Conservation (phyloP, 2,888 invertebrate genomes). For the Oligia fasciuncula region DNA sequence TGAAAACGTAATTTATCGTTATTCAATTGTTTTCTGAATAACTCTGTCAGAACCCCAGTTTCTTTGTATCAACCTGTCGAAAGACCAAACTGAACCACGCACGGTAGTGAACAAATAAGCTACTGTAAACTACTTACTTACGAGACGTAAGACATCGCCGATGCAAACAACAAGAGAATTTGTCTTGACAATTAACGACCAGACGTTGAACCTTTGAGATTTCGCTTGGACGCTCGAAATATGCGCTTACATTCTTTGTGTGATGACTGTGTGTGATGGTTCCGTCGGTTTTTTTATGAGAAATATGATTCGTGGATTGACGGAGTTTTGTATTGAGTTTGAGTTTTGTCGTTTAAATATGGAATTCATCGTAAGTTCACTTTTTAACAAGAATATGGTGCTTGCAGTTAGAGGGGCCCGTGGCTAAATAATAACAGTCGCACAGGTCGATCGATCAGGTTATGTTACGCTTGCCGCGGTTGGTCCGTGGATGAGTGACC, state of each 20-base stretch:
- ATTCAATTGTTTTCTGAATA: slow-evolving; percentile 17
- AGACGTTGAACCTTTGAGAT: slow-evolving; percentile 71
- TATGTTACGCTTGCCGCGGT: too few relatives aligned
- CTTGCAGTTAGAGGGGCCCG: neutral
- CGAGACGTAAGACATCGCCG: slow-evolving; percentile 74
- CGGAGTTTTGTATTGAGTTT: neutral
- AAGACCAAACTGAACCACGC: slow-evolving; percentile 45
- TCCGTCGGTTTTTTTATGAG: slow-evolving; percentile 33
- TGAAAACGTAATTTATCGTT: too few relatives aligned
- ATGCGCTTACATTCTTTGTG: slow-evolving; percentile 54
- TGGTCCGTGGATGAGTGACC: too few relatives aligned
- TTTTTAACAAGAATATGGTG: neutral
- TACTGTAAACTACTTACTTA: slow-evolving; percentile 80
- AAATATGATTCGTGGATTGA: slow-evolving; percentile 8
- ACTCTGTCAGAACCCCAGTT: neutral
- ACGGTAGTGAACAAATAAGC: slow-evolving; percentile 69
- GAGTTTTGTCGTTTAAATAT: neutral
- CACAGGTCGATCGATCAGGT: too few relatives aligned
- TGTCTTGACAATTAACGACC: slow-evolving; percentile 80
- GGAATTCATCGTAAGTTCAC: neutral
- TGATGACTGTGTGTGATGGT: slow-evolving; percentile 45
- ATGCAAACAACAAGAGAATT: slow-evolving; percentile 73
- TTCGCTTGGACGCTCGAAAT: slow-evolving; percentile 70
- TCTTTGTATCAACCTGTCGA: slow-evolving; percentile 28
- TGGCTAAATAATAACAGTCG: too few relatives aligned